Evolutionary conservation across 2,888 invertebrate genomes (phyloP).

Genomic region (Chloroclysta siterata): DNA sequence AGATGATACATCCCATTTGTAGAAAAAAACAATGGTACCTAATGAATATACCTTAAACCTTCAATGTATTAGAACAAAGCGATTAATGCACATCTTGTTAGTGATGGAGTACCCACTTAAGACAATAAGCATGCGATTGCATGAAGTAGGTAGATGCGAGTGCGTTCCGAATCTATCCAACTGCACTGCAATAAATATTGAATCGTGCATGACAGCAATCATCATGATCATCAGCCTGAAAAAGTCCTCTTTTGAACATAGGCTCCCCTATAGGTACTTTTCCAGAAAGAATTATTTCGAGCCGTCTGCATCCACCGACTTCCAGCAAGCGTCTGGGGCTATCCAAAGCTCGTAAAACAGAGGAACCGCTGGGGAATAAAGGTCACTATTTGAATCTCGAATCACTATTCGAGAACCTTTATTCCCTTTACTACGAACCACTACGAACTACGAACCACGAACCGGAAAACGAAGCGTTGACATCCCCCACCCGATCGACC

Average conservation of each 20-base stretch:
- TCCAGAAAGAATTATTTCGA: neutral
- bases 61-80: constrained; percentile 11
- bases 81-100: neutral
- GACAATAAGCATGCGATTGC: constrained; percentile 19
- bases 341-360: too few relatives aligned
- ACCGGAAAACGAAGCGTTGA: too few relatives aligned
- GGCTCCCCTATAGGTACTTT: neutral
- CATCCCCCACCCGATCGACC: too few relatives aligned
- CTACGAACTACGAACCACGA: too few relatives aligned
- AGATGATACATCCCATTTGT: too few relatives aligned
- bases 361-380: too few relatives aligned
- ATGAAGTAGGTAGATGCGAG: neutral
- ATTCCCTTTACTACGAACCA: too few relatives aligned
- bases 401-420: too few relatives aligned
- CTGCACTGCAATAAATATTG: neutral
- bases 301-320: neutral
- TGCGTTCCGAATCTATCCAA: constrained; percentile 22
- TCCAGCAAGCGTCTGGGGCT: too few relatives aligned
- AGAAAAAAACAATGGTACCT: too few relatives aligned
- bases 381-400: too few relatives aligned
- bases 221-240: neutral
- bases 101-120: constrained; percentile 7
- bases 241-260: neutral
- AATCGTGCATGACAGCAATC: neutral
- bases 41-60: neutral